Evolutionary conservation across 2,888 invertebrate genomes (phyloP).

Genomic region (Andrena trimmerana): DNA sequence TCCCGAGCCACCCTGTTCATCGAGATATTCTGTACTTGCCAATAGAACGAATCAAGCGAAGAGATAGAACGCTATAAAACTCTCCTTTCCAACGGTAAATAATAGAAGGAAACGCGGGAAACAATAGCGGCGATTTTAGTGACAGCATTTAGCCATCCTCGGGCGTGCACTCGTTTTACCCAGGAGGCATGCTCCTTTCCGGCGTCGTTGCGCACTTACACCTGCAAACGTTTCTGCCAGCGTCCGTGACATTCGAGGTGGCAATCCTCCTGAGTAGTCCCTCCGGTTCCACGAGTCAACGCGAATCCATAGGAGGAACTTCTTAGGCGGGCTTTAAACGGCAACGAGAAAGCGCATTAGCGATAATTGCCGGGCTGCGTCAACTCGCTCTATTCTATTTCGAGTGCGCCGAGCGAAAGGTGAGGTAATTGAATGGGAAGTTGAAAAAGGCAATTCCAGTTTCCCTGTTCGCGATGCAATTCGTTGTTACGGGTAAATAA

Average conservation of each 20-base stretch:
- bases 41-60: no score
- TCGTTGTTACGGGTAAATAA: background rate
- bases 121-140: conserved; percentile 14
- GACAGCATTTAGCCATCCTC: conserved; percentile 29
- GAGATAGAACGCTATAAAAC: no score
- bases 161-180: conserved; percentile 30
- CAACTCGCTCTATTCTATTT: conserved; percentile 56
- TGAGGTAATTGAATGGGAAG: conserved; percentile 46
- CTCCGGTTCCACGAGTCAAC: conserved; percentile 54
- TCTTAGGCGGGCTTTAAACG: conserved; percentile 65
- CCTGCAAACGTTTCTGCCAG: conserved; percentile 52
- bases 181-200: conserved; percentile 49
- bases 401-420: conserved; percentile 27
- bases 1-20: no score
- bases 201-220: conserved; percentile 45
- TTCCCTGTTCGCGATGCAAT: background rate
- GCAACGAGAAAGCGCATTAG: conserved; percentile 69
- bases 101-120: conserved; percentile 5
- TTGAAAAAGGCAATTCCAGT: conserved; percentile 30
- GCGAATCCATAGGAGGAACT: conserved; percentile 50
- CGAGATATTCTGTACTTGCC: no score
- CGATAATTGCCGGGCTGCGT: conserved; percentile 68
- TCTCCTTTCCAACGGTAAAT: background rate
- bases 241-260: conserved; percentile 64
- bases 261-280: conserved; percentile 70